Conservation (phyloP, 2,797 vertebrate species). For the Leptoclinus maculatus region DNA sequence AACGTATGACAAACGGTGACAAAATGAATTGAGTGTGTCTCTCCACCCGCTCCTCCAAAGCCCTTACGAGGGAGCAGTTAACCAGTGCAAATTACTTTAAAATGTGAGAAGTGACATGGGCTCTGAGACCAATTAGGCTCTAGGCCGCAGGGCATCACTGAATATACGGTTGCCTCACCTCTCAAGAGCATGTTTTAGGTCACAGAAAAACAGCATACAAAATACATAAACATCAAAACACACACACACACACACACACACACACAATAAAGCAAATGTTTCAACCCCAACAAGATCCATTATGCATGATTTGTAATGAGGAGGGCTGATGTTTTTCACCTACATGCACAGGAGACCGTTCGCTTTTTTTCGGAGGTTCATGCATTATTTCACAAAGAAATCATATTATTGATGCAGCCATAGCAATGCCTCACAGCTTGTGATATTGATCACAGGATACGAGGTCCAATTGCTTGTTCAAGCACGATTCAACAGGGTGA, state of each 20-base stretch:
- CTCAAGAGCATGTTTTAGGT: constrained; percentile 35
- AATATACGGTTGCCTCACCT: constrained; percentile 39
- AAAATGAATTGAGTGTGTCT: constrained; percentile 28
- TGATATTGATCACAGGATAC: constrained; percentile 56
- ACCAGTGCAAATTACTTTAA: constrained; percentile 46
- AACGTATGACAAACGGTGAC: constrained; percentile 60
- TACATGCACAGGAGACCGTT: constrained; percentile 20
- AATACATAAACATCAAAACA: constrained; percentile 23
- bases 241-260: not conserved
- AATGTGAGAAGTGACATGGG: constrained; percentile 49
- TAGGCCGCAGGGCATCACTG: constrained; percentile 46
- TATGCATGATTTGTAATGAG: constrained; percentile 63
- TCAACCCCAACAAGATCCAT: constrained; percentile 27
- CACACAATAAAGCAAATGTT: not conserved
- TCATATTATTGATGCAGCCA: constrained; percentile 46
- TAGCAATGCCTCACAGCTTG: constrained; percentile 24
- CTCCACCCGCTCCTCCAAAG: constrained; percentile 2
- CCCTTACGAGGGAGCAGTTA: constrained; percentile 38
- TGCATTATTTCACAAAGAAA: constrained; percentile 45
- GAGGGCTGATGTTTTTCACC: constrained; percentile 28
- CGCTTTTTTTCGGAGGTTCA: constrained; percentile 4
- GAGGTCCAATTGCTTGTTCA: constrained; percentile 42
- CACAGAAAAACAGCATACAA: constrained; percentile 40
- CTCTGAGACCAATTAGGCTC: constrained; percentile 68
- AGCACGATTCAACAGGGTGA: constrained; percentile 26